Evolutionary conservation across 2,113 vertebrate genomes (phyloP).

Genomic region (Stigmatopora nigra): DNA sequence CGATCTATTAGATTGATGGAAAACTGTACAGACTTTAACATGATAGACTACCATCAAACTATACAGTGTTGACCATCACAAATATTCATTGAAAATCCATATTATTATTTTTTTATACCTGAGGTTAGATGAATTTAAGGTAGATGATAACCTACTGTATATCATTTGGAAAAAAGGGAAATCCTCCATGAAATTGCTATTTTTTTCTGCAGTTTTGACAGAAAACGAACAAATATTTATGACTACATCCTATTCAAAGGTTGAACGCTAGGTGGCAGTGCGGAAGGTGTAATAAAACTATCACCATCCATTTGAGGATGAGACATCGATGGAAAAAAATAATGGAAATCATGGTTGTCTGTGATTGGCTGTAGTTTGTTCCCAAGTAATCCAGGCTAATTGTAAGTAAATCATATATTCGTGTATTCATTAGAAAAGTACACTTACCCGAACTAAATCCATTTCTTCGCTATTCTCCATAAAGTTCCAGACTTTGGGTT

Average conservation of each 20-base stretch:
- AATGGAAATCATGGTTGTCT: not conserved
- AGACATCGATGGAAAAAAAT: not conserved
- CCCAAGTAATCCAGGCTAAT: no score
- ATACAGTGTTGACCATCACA: not conserved
- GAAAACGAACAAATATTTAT: no score
- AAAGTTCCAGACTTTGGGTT: slow-evolving; percentile 83
- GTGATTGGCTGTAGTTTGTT: not conserved
- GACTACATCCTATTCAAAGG: not conserved
- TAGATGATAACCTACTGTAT: no score
- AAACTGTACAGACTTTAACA: not conserved
- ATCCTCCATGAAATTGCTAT: no score
- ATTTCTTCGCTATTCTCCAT: slow-evolving; percentile 90
- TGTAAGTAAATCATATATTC: slow-evolving; percentile 7
- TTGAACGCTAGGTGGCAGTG: not conserved
- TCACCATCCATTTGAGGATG: not conserved
- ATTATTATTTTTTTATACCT: not conserved
- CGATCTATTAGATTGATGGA: not conserved
- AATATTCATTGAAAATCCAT: not conserved
- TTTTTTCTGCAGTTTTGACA: not conserved
- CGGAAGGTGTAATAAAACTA: not conserved
- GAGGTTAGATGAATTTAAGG: not conserved
- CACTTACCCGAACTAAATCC: slow-evolving; percentile 88
- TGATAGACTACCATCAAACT: not conserved
- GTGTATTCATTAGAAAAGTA: not conserved
- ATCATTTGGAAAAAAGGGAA: no score